These are phyloP conservation scores for Neodon shergylaensis DNA, from an alignment of 2,113 vertebrate species.

Conservation along the genomic window DNA sequence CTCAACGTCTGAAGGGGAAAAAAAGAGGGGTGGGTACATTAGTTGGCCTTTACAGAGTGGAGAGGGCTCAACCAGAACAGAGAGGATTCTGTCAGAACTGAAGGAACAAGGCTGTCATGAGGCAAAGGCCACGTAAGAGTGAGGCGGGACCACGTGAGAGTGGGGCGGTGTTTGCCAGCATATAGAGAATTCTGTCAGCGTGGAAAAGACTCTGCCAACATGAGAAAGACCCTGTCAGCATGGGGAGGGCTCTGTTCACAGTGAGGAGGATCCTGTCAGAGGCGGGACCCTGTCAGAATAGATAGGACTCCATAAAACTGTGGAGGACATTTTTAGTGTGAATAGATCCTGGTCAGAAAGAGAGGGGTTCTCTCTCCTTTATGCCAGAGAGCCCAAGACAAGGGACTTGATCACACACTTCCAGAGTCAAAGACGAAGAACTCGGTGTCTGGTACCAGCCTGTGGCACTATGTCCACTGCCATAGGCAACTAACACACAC, in stretches of 20 bases:
- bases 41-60: neutral
- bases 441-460: neutral
- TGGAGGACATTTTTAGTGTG: neutral
- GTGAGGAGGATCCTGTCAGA: neutral
- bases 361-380: neutral
- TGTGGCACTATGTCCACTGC: neutral
- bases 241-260: too few relatives aligned
- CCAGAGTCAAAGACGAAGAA: neutral
- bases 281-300: neutral
- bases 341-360: neutral
- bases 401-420: neutral
- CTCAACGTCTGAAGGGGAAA: too few relatives aligned
- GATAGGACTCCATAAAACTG: neutral
- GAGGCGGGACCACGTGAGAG: too few relatives aligned
- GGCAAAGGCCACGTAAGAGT: too few relatives aligned
- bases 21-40: fast-evolving
- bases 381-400: neutral
- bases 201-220: neutral
- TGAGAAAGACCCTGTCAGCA: neutral
- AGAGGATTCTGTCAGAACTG: too few relatives aligned
- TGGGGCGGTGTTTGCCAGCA: neutral
- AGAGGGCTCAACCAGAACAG: neutral
- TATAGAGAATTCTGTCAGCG: neutral
- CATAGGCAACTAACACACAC: neutral
- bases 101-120: neutral